Base-by-base conservation (phyloP, 2,113 vertebrate genomes). In the Phaethornis superciliosus region DNA sequence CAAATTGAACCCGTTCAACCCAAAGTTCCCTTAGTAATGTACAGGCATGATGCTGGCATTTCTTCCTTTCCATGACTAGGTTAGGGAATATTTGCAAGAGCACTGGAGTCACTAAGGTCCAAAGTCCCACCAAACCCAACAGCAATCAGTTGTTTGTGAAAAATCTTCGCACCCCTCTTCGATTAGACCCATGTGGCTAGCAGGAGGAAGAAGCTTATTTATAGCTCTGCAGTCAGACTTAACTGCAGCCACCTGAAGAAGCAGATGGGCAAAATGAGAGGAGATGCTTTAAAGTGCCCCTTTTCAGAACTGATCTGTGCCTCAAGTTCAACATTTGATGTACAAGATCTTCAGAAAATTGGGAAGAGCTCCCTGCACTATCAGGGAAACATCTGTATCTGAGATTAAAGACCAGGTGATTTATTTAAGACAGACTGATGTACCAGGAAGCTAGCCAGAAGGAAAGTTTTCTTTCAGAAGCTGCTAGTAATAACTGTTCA, bases 371-470 rank as follows among this genome's bases (percentile, higher is more conserved):
- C 72, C 78, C 37, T 71, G 44, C 3, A 8, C 80, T 95, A 85
- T 91, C 94, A 95, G 52, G 69, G 90, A 90, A 95, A 88, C 91
- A 95, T 96, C 92, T 96, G 94, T 47, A 88, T n/a, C 77, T 68
- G 69, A 84, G 95, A 90, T 95, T 72, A 95, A 90, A 90, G 77
- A 95, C 60, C 76, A 88, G 71, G 83, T 94, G 86, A 92, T 94
- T 96, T 94, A 91, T 94, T 80, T 76, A 88, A 93, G 86, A 68
- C 58, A 90, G 91, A 93, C 0, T 88, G 68, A 91, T 74, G 79
- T 95, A 86, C 54, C 70, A 95, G 90, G 93, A 95, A 92, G 60
- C 62, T 86, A 89, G 85, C 89, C 94, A 95, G 79, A 81, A 80
- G 26, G 86, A 72, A 24, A 1, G 15, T 1, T 27, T 74, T 52